phyloP scores from a whole-genome alignment of 2,797 vertebrate genomes.

The Ibycter americanus region DNA sequence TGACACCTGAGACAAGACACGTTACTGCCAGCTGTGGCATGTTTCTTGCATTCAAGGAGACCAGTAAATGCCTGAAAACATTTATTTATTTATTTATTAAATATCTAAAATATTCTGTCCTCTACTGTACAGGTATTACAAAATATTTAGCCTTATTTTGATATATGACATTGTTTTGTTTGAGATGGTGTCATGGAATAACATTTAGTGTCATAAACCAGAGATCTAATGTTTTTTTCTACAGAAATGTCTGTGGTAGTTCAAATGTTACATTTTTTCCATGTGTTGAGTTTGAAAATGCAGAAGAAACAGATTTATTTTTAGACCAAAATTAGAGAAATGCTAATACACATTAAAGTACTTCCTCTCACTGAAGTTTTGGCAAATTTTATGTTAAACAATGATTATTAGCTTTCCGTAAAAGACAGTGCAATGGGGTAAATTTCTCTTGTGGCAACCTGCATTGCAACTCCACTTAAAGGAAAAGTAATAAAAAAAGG shows the following conservation, averaged over 20 bases:
- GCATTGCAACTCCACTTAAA: not conserved
- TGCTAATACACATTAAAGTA: not conserved
- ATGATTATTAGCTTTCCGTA: not conserved
- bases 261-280: not conserved
- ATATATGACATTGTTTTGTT: not conserved
- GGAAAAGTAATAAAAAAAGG: accelerated
- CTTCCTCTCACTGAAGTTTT: not conserved
- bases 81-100: not conserved
- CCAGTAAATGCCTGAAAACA: not conserved
- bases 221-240: not conserved
- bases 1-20: not conserved
- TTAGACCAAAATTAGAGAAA: not conserved
- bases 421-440: not conserved
- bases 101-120: not conserved
- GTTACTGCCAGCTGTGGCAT: not conserved
- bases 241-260: not conserved
- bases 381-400: not conserved
- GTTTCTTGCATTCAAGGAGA: not conserved
- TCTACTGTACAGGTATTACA: not conserved
- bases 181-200: not conserved
- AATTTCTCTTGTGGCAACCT: not conserved
- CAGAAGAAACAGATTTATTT: not conserved
- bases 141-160: not conserved
- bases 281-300: not conserved
- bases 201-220: not conserved